These are phyloP conservation scores for Nycticryphes semicollaris DNA, from an alignment of 2,113 vertebrate species.

Conservation along the genomic window DNA sequence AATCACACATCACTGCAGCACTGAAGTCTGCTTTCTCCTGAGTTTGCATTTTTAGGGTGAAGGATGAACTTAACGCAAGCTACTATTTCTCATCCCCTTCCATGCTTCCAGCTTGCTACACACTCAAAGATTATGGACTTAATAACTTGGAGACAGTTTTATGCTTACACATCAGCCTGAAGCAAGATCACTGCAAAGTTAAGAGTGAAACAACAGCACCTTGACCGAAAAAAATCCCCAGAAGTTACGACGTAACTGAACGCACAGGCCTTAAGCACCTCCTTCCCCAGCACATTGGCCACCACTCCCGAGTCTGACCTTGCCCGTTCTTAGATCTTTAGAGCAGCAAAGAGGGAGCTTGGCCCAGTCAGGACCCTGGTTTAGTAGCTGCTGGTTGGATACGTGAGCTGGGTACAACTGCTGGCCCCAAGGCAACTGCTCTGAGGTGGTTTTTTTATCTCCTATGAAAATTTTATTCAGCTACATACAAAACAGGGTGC, in stretches of 20 bases:
- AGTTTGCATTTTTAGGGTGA: not conserved
- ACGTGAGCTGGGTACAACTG: not conserved
- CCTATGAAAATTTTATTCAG: conserved; percentile 59
- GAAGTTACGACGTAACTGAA: not conserved
- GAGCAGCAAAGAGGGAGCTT: not conserved
- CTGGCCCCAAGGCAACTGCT: not conserved
- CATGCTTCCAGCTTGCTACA: not conserved
- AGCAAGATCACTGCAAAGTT: not conserved
- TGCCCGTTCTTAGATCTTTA: not conserved
- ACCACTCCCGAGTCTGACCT: accelerated
- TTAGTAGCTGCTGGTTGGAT: not conserved
- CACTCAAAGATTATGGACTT: not conserved
- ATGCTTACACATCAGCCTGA: not conserved
- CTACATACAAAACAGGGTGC: conserved; percentile 12
- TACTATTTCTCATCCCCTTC: not conserved
- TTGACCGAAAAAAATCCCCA: not conserved
- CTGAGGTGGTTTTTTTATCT: not conserved
- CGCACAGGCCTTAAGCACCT: not conserved
- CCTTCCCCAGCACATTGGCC: not conserved
- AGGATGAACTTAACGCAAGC: not conserved
- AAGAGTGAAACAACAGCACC: not conserved
- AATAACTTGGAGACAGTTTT: not conserved
- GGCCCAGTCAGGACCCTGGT: not conserved
- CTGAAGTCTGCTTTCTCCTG: not conserved
- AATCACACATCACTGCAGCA: not conserved